Evolutionary conservation across 2,797 vertebrate species (phyloP), one percentile per base, ranked within the genome.

Genomic region (Sciurus vulgaris): DNA sequence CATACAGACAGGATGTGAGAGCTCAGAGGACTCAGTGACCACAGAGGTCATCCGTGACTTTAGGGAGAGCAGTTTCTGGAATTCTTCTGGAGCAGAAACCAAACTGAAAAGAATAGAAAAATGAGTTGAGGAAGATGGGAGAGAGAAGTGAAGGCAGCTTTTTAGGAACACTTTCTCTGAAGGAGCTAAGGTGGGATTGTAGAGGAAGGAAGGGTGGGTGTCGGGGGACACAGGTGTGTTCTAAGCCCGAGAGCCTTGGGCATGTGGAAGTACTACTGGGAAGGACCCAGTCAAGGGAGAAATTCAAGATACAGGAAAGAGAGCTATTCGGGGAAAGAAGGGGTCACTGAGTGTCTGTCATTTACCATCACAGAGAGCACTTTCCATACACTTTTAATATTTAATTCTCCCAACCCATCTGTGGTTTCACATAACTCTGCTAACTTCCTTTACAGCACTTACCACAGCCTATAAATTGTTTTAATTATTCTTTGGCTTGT

Each of bases 401-500:
- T 76, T 81, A 88, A 96, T 92, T 89, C 79, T 81, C 70, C 70
- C 84, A 38, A 24, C 56, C 51, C 76, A 65, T 86, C 86, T 93
- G 86, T 49, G 56, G 93, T 78, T 90, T 85, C 65, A 26, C 41
- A 76, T 38, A 93, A 54, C 47, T 70, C 61, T 2, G n/a, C 41
- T 84, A 41, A 26, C 76, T 96, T 93, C 96, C 79, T 77, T 96
- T 70, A 4, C 54, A 84, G 47, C 72, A 81, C 54, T 84, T 84
- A 15, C 24, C 61, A 69, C 76, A 49, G 33, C 7, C 84, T 30
- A 15, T 30, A 91, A 93, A 89, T 81, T 74, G 86, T 94, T 96
- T 86, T 94, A 96, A 96, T 93, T 94, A 85, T 91, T 78, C 72
- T 76, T 51, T 83, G 44, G 10, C 44, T 92, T 87, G 28, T 91